Conservation (phyloP, 2,888 invertebrate genomes). For the Euplexia lucipara region DNA sequence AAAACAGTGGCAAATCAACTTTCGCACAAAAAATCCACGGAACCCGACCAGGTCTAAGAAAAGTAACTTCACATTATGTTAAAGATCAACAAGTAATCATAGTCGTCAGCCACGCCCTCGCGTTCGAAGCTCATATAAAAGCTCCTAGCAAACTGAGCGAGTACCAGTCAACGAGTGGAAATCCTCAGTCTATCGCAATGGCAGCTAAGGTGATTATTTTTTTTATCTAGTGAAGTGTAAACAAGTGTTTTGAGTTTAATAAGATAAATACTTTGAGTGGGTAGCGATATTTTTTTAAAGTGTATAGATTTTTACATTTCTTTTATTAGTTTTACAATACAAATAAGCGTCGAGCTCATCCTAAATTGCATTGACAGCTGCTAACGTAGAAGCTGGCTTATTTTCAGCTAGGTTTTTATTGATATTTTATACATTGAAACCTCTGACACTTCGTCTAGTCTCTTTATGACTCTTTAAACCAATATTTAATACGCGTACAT, state of each 20-base stretch:
- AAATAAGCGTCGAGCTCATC: too few species aligned
- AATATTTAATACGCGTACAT: not conserved
- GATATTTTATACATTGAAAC: too few species aligned
- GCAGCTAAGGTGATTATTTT: conserved; percentile 85
- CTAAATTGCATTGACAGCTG: too few species aligned
- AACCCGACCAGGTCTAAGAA: conserved; percentile 45
- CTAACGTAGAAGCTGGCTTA: too few species aligned
- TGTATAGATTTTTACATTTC: not conserved
- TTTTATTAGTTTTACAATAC: too few species aligned
- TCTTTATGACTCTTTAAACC: too few species aligned
- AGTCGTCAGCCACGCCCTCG: conserved; percentile 82
- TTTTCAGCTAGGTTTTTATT: too few species aligned
- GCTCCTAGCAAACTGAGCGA: conserved; percentile 73
- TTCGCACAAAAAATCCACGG: conserved; percentile 24
- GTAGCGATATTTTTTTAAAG: too few species aligned
- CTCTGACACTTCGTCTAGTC: too few species aligned
- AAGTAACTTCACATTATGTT: conserved; percentile 64
- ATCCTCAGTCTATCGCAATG: conserved; percentile 84
- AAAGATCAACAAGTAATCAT: conserved; percentile 84
- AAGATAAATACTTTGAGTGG: conserved; percentile 1
- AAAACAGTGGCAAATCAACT: too few species aligned
- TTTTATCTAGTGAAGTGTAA: conserved; percentile 66
- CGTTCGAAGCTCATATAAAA: conserved; percentile 82
- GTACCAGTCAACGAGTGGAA: conserved; percentile 84
- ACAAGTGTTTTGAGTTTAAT: conserved; percentile 34